Conservation (phyloP, 1,140 invertebrate genomes). For the Popillia japonica region DNA sequence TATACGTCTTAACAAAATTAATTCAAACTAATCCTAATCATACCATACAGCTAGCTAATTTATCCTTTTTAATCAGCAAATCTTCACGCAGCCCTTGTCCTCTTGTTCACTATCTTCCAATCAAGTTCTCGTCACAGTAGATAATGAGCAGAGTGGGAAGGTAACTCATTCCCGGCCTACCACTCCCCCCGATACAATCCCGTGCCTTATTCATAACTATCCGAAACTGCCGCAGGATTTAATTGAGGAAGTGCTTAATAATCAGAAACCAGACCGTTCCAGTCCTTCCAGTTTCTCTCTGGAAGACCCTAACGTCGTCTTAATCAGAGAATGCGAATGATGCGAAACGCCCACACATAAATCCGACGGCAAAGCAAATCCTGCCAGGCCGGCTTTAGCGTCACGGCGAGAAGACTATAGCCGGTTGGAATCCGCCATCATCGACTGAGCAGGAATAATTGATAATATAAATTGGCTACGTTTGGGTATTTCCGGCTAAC, state of each 20-base stretch:
- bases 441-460: conserved; percentile 5
- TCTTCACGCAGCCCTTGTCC: not conserved
- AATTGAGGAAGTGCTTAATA: conserved; percentile 18
- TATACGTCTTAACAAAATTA: too few species aligned
- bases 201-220: conserved; percentile 11
- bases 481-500: conserved; percentile 13
- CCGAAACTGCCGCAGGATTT: conserved; percentile 11
- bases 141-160: not conserved
- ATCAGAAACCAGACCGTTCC: conserved; percentile 14
- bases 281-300: conserved; percentile 2
- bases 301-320: not conserved
- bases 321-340: conserved; percentile 6
- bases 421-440: not conserved
- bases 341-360: conserved; percentile 7
- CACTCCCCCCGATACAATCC: conserved; percentile 9
- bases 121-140: not conserved
- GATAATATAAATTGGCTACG: conserved; percentile 18
- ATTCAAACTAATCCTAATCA: too few species aligned
- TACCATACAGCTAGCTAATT: too few species aligned
- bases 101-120: not conserved
- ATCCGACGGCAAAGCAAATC: not conserved
- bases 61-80: not conserved
- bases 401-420: not conserved
- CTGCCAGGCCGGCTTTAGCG: not conserved
- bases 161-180: not conserved